Conservation (phyloP, 2,113 vertebrate species). For the Oreocharis arfaki region DNA sequence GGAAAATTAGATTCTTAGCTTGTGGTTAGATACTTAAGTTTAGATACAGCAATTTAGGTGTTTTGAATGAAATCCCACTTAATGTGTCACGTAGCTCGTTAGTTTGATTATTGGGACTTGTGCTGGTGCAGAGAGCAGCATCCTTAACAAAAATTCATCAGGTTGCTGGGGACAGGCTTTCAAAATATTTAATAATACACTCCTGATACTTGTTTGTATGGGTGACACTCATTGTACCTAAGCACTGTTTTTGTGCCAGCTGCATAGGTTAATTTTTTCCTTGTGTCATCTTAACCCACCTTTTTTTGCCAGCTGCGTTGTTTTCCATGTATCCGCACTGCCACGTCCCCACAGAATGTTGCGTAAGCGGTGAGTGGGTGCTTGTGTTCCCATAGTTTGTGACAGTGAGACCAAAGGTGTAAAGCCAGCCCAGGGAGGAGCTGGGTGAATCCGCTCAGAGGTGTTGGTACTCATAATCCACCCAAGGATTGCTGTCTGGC, state of each 20-base stretch:
- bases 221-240: not conserved
- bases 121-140: not conserved
- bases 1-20: not conserved
- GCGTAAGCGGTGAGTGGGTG: fast-evolving
- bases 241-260: not conserved
- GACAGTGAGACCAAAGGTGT: not conserved
- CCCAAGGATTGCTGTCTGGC: not conserved
- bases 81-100: not conserved
- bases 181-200: not conserved
- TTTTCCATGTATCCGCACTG: not conserved
- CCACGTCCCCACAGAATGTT: not conserved
- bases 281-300: not conserved
- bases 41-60: not conserved
- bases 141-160: not conserved
- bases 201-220: not conserved
- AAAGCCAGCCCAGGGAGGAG: not conserved
- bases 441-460: not conserved
- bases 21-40: not conserved
- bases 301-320: not conserved
- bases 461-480: not conserved
- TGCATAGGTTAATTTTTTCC: not conserved
- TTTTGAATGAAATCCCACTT: not conserved
- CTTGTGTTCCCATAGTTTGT: not conserved
- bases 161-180: not conserved
- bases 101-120: not conserved